Evolutionary conservation across 2,888 invertebrate genomes (phyloP).

Genomic region (Microctonus aethiopoides): DNA sequence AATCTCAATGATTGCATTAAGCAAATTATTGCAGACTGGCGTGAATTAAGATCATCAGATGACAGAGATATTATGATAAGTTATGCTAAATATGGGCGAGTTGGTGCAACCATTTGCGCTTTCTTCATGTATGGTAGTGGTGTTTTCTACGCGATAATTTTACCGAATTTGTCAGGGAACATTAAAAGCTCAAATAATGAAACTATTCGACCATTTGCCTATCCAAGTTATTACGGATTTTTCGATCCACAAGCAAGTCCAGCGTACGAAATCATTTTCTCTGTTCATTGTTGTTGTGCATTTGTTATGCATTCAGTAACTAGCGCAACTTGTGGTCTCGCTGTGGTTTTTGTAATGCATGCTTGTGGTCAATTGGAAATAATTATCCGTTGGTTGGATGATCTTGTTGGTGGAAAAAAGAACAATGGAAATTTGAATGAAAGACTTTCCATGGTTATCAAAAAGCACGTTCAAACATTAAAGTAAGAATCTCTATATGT

Average conservation of each 20-base stretch:
- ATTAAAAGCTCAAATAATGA: slow-evolving; percentile 33
- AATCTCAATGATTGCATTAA: slow-evolving; percentile 46
- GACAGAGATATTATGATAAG: slow-evolving; percentile 45
- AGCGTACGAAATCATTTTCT: slow-evolving; percentile 49
- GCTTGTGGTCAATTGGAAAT: slow-evolving; percentile 47
- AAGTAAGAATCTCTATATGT: too few species aligned
- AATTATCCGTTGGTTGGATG: slow-evolving; percentile 28
- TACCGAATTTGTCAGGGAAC: slow-evolving; percentile 39
- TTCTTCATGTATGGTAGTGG: slow-evolving; percentile 48
- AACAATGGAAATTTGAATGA: not conserved
- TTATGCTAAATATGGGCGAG: slow-evolving; percentile 46
- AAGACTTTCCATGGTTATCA: slow-evolving; percentile 20
- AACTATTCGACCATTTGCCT: slow-evolving; percentile 45
- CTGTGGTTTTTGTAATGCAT: slow-evolving; percentile 50
- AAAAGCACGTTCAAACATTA: slow-evolving; percentile 30
- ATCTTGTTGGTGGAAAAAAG: slow-evolving; percentile 30
- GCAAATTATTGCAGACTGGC: slow-evolving; percentile 49
- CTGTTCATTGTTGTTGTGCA: slow-evolving; percentile 45
- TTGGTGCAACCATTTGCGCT: slow-evolving; percentile 40
- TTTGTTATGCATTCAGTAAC: slow-evolving; percentile 48
- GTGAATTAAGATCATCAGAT: not conserved
- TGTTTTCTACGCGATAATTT: slow-evolving; percentile 41
- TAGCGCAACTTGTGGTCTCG: slow-evolving; percentile 46
- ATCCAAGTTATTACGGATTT: slow-evolving; percentile 46
- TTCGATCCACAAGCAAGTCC: slow-evolving; percentile 46